phyloP scores from a whole-genome alignment of 1,140 invertebrate species.

The Medauroidea extradentata region DNA sequence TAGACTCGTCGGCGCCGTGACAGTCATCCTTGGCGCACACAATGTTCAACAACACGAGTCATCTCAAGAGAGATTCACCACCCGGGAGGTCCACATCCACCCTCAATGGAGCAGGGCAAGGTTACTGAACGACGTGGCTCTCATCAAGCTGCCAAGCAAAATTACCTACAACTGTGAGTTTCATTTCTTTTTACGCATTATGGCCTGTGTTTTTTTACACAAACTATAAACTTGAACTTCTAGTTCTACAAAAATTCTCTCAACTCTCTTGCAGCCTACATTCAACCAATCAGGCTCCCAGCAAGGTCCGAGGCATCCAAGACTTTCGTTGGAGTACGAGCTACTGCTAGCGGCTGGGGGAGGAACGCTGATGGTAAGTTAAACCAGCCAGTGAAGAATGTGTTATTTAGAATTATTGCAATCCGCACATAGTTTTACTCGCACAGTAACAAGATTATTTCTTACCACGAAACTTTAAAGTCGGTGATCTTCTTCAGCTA shows the following conservation, averaged over 20 bases:
- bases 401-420: too few relatives aligned
- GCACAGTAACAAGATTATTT: too few relatives aligned
- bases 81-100: constrained; percentile 44
- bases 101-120: constrained; percentile 43
- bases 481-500: too few relatives aligned
- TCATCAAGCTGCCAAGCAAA: constrained; percentile 48
- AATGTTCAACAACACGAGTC: constrained; percentile 44
- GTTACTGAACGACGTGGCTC: constrained; percentile 50
- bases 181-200: too few relatives aligned
- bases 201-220: too few relatives aligned
- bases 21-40: constrained; percentile 48
- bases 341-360: constrained; percentile 50
- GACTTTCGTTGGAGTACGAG: constrained; percentile 40
- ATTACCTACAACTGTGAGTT: constrained; percentile 45
- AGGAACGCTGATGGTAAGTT: constrained; percentile 40
- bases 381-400: too few relatives aligned
- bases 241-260: too few relatives aligned
- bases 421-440: too few relatives aligned
- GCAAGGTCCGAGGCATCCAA: constrained; percentile 36
- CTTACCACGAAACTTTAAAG: too few relatives aligned
- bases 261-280: constrained; percentile 48
- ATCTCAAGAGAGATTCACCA: constrained; percentile 36
- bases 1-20: constrained; percentile 11
- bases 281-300: constrained; percentile 45
- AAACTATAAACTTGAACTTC: too few relatives aligned